These are phyloP conservation scores for Takifugu flavidus DNA, from an alignment of 2,113 vertebrate species.

Conservation along the genomic window DNA sequence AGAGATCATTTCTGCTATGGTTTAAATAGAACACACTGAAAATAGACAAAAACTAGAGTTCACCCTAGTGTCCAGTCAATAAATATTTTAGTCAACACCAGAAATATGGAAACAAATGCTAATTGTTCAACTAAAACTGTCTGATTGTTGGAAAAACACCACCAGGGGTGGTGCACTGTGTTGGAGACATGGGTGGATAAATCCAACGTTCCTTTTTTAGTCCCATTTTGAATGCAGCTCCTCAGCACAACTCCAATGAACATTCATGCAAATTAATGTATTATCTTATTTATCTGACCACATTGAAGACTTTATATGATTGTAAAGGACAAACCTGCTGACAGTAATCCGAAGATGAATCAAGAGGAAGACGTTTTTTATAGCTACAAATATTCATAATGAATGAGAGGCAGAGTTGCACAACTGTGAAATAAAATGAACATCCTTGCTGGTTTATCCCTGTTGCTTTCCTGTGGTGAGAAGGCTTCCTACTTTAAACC, in stretches of 20 bases:
- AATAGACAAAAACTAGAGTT: not conserved
- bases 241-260: too few relatives aligned
- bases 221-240: too few relatives aligned
- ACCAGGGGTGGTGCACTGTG: not conserved
- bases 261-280: too few relatives aligned
- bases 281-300: too few relatives aligned
- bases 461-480: conserved; percentile 14
- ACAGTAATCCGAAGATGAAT: not conserved
- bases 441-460: conserved; percentile 14
- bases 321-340: too few relatives aligned
- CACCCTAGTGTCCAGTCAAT: not conserved
- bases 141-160: not conserved
- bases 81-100: not conserved
- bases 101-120: not conserved
- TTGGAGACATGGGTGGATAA: too few relatives aligned
- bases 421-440: conserved; percentile 2
- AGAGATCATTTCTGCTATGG: too few relatives aligned
- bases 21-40: not conserved
- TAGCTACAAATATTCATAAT: conserved; percentile 11
- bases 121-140: not conserved
- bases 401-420: conserved; percentile 19
- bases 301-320: too few relatives aligned
- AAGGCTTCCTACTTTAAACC: conserved; percentile 18
- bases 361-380: conserved; percentile 1
- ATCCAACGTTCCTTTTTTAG: too few relatives aligned